phyloP scores from a whole-genome alignment of 2,888 invertebrate genomes.

The Priocnemis perturbator region DNA sequence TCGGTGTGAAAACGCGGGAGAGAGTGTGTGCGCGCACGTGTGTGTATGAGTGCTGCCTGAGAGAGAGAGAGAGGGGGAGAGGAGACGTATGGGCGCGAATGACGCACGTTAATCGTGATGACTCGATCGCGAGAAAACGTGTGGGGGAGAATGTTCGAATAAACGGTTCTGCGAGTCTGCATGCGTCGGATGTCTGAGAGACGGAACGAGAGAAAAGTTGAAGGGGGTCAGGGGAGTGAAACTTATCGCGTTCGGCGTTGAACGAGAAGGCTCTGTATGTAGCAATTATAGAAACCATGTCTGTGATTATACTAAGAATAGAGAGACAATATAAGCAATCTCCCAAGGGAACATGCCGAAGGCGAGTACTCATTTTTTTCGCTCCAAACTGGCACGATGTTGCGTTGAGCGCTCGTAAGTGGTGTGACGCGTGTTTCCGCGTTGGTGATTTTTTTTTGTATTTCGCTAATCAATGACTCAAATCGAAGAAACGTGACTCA shows the following conservation, averaged over 20 bases:
- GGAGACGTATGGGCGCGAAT: too few relatives aligned
- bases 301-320: conserved; percentile 71
- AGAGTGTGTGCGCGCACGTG: conserved; percentile 16
- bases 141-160: conserved; percentile 5
- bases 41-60: conserved; percentile 11
- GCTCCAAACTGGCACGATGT: too few relatives aligned
- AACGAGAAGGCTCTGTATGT: conserved; percentile 54
- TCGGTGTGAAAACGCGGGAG: conserved; percentile 1
- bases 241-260: neutral
- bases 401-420: too few relatives aligned
- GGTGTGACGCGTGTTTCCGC: too few relatives aligned
- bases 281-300: conserved; percentile 69
- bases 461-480: too few relatives aligned
- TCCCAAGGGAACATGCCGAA: too few relatives aligned
- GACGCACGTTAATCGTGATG: conserved; percentile 3
- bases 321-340: conserved; percentile 13
- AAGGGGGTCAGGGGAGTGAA: neutral
- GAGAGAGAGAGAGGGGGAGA: neutral
- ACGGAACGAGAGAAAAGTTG: conserved; percentile 4
- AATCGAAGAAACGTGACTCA: too few relatives aligned
- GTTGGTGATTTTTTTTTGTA: too few relatives aligned
- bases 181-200: neutral
- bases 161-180: neutral
- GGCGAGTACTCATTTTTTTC: too few relatives aligned
- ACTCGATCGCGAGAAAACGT: conserved; percentile 7